Conservation (phyloP, 2,888 invertebrate species). For the Cerastis rubricosa region DNA sequence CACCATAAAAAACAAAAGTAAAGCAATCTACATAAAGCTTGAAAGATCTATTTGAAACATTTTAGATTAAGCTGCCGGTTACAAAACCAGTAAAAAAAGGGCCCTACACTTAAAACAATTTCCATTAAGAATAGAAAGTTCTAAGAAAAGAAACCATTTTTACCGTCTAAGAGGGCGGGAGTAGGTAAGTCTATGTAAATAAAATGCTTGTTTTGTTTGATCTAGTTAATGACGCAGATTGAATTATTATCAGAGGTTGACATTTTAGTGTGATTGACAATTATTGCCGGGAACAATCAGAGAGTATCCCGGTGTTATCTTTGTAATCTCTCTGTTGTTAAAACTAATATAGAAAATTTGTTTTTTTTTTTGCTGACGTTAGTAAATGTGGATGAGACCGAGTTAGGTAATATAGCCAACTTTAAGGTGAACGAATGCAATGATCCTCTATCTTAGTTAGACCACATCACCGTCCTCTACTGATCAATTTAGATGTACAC, state of each 20-base stretch:
- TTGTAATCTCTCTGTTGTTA: conserved; percentile 78
- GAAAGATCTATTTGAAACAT: not conserved
- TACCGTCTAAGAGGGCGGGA: conserved; percentile 22
- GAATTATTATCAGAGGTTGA: conserved; percentile 62
- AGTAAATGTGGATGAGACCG: conserved; percentile 64
- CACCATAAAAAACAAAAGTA: not conserved
- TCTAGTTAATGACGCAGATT: conserved; percentile 57
- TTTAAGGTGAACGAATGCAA: not conserved
- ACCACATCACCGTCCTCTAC: too few relatives aligned
- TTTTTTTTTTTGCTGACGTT: conserved; percentile 65
- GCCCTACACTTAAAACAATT: not conserved
- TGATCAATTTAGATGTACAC: too few relatives aligned
- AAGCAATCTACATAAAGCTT: conserved; percentile 34
- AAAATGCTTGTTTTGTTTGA: conserved; percentile 43
- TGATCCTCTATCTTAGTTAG: too few relatives aligned
- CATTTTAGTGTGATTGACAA: conserved; percentile 66
- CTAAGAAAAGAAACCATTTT: conserved; percentile 23
- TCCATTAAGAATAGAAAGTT: conserved; percentile 45
- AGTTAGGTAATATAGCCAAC: not conserved
- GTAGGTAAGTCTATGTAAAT: conserved; percentile 27
- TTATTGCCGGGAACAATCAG: conserved; percentile 74
- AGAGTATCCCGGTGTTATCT: conserved; percentile 75
- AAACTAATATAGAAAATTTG: conserved; percentile 83
- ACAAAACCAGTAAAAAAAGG: conserved; percentile 13
- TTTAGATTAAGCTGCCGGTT: conserved; percentile 28